Base-by-base conservation (phyloP, 2,888 invertebrate species). In the Troilus luridus region DNA sequence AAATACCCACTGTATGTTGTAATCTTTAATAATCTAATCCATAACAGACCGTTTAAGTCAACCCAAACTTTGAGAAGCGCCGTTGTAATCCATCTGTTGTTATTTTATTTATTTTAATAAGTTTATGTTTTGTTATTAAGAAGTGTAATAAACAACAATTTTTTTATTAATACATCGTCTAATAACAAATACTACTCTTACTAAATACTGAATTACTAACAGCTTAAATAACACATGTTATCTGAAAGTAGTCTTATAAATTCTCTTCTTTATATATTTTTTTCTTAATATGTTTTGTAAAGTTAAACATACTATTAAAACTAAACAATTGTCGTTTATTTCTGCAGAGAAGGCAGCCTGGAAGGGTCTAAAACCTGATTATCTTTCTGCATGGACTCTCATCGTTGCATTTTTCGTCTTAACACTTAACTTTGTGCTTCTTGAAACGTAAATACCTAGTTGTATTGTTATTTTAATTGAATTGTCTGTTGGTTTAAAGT, bases 351-450 rank as follows among this genome's bases (percentile, higher is more conserved):
- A 96, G 93, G 97, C 97, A 93, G 96, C 97, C 0, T 96, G 97
- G 95, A 96, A 96, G 93, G 94, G 95, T 41, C 95, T 95, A 89
- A 97, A 96, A 93, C 97, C 97, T 0, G 97, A 97, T 94, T 96
- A 96, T 94, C 94, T 97, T 90, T 96, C 97, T 91, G 96, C 97
- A 85, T 97, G 97, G 97, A 96, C 97, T 41, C 94, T 98, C 92
- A 96, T 98, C 93, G 95, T 95, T 88, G 97, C 97, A 21, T 98
- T 98, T 94, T 98, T 97, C 94, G 96, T 97, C 92, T 95, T 98
- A 93, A 97, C 97, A 91, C 98, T 98, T 94, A 98, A 97, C 95
- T 98, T 98, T 94, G 98, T 98, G 93, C 95, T 98, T 92, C 95
- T 98, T 93, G 98, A 98, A 95, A 98, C 98, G 95, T 96, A 94